A percentile compares a stretch with the other conserved stretches of the same genome.
These are phyloP conservation scores for Brachystomella parvula DNA, from an alignment of 1,140 invertebrate genomes.

Conservation along the genomic window DNA sequence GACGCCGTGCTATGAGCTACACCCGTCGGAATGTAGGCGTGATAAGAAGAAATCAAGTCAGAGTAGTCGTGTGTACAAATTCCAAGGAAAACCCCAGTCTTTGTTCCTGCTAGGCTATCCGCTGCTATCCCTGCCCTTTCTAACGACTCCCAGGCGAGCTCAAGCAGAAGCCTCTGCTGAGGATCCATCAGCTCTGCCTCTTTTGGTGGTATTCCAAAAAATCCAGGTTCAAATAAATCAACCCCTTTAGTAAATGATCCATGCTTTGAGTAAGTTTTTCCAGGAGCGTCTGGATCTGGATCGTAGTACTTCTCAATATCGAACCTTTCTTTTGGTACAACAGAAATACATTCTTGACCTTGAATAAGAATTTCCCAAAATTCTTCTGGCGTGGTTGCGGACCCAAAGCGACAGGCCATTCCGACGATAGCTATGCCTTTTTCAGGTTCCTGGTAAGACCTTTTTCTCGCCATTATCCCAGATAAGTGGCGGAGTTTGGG, in stretches of 20 bases:
- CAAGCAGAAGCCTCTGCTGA: constrained; percentile 3
- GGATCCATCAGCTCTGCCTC: not conserved
- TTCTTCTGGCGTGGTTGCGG: constrained; percentile 3
- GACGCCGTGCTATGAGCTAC: not conserved
- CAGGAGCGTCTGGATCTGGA: not conserved
- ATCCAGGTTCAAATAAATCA: not conserved
- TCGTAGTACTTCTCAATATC: not conserved
- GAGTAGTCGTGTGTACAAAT: not conserved
- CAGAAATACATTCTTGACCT: not conserved
- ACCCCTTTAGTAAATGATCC: not conserved
- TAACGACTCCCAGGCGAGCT: not conserved
- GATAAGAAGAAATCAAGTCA: not conserved
- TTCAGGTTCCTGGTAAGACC: not conserved
- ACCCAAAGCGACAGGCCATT: not conserved
- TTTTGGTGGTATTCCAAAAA: not conserved
- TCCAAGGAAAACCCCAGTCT: not conserved
- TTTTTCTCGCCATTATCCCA: too few species aligned
- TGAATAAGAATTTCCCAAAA: not conserved
- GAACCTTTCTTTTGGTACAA: not conserved
- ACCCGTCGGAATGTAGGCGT: not conserved
- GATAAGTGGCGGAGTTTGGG: not conserved
- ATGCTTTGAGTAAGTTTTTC: not conserved
- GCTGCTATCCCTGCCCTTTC: not conserved
- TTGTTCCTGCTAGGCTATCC: not conserved
- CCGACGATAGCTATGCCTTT: not conserved